Base-by-base conservation (phyloP, 2,113 vertebrate genomes). In the Anarhynchus alexandrinus region DNA sequence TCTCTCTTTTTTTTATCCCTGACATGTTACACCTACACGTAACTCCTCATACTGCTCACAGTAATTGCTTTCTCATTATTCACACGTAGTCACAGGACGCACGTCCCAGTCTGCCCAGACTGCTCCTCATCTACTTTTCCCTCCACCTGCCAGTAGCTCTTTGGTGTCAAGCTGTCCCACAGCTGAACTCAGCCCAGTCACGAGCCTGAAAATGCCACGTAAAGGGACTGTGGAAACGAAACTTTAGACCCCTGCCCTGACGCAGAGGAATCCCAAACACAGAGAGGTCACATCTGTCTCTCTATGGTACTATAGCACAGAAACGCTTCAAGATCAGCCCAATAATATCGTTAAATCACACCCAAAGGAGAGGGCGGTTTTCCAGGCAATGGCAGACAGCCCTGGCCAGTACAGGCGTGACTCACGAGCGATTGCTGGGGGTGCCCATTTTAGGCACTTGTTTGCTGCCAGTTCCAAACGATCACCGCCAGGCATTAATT, bases 291-390 rank as follows among this genome's bases (percentile, higher is more conserved):
- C 38, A 4, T 6, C 72, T n/a, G 30, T 27, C 47, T 12, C 77
- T 67, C 36, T n/a, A 1, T 2, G 27, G 34, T 1, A 1, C 4
- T 15, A 51, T 7, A 20, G 15, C 12, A 15, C 0, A 58, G 67
- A n/a, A 81, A 23, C 29, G 6, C 55, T 73, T 59, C 67, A 10
- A 34, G 27, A 27, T 30, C 40, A 65, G 55, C n/a, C 19, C 67
- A 25, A 16, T 1, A 49, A 23, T 6, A 15, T 30, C 42, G 74
- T 66, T 3, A 82, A 77, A 55, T 70, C 0, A 7, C n/a, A 36
- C 26, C 21, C 36, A 20, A 34, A 23, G 49, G 10, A 52, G 15
- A 32, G 6, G 3, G 4, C 0, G 2, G 17, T 11, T 80, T 55
- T 76, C 61, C 77, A 20, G 72, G 45, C 59, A 26, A 6, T 0